Conservation (phyloP, 2,797 vertebrate genomes). For the Dryobates pubescens region DNA sequence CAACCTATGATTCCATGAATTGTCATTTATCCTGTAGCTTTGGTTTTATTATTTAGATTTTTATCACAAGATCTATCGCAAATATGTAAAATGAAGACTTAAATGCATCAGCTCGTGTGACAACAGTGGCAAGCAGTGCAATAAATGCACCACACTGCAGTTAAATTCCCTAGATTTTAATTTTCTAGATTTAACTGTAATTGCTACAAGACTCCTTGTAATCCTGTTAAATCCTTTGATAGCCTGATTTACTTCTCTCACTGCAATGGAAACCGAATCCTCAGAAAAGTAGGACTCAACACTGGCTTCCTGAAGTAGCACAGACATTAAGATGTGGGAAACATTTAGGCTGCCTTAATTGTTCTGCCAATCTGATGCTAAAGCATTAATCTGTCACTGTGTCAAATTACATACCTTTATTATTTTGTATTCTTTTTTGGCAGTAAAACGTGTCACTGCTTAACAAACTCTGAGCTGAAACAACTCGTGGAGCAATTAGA, state of each 20-base stretch:
- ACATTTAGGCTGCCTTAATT: constrained; percentile 76
- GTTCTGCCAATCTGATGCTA: constrained; percentile 71
- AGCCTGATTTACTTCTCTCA: constrained; percentile 74
- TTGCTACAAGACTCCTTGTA: constrained; percentile 68
- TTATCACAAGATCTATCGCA: background rate
- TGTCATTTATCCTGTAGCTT: background rate
- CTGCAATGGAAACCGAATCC: constrained; percentile 58
- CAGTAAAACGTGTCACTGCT: constrained; percentile 69
- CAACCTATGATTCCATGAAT: background rate
- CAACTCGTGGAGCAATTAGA: constrained; percentile 76
- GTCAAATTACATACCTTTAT: constrained; percentile 75
- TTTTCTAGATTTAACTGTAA: constrained; percentile 75
- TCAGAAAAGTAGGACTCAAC: constrained; percentile 56
- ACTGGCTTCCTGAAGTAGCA: constrained; percentile 70
- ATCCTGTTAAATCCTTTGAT: constrained; percentile 74
- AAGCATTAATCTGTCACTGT: constrained; percentile 77
- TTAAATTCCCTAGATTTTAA: constrained; percentile 75
- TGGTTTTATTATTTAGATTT: background rate
- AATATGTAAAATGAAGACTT: background rate
- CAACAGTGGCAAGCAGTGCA: background rate
- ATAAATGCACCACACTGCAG: constrained; percentile 28
- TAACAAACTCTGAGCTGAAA: constrained; percentile 75
- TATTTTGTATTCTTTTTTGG: constrained; percentile 14
- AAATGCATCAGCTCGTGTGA: background rate
- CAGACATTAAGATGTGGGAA: constrained; percentile 73